A percentile compares a stretch with the other conserved stretches of the same genome.
Conservation (phyloP, 2,113 vertebrate genomes). For the Paradoxurus hermaphroditus region DNA sequence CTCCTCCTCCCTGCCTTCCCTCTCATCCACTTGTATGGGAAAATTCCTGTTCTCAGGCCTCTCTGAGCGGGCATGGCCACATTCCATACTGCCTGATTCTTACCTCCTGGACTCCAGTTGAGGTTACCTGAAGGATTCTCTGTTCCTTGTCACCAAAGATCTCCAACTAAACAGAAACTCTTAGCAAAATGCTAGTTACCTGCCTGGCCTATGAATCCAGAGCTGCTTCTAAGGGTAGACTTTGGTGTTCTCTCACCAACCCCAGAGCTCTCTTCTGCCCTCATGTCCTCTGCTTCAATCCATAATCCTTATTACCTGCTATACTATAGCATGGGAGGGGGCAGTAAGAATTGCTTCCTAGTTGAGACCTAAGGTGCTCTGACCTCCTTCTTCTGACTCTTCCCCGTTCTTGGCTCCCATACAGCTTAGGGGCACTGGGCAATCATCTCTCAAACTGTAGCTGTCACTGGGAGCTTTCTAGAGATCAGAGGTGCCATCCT, state of each 20-base stretch:
- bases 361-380: neutral
- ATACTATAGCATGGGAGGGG: neutral
- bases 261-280: neutral
- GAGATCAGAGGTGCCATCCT: neutral
- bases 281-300: neutral
- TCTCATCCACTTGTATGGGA: neutral
- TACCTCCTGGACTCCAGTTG: neutral
- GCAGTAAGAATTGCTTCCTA: neutral
- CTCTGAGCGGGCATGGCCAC: neutral
- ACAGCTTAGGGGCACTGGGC: neutral
- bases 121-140: neutral
- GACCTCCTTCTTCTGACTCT: neutral
- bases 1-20: neutral
- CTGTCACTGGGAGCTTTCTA: neutral
- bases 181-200: neutral
- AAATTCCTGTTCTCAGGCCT: neutral
- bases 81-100: neutral
- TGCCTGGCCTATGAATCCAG: neutral
- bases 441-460: neutral
- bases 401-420: neutral
- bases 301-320: neutral
- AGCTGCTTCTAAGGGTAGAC: neutral
- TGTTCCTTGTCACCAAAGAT: neutral
- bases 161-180: neutral
- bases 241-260: neutral